Evolutionary conservation across 2,113 vertebrate species (phyloP).

Genomic region (Formicarius rufipectus): DNA sequence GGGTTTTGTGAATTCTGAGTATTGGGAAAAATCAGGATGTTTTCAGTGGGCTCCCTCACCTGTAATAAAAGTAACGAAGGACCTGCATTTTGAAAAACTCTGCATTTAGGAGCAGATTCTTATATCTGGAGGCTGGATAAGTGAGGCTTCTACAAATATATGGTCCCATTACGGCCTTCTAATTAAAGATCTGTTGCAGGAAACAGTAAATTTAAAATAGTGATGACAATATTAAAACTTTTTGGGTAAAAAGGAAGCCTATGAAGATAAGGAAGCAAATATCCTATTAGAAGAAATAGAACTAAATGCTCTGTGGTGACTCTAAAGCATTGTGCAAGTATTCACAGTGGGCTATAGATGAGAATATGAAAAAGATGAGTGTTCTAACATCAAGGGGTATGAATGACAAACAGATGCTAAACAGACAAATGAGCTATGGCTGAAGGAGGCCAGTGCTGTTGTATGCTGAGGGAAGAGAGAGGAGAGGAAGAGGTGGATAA

Average conservation of each 20-base stretch:
- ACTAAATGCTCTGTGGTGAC: not conserved
- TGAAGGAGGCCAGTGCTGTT: slow-evolving; percentile 63
- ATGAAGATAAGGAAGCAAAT: slow-evolving; percentile 45
- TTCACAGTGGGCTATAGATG: slow-evolving; percentile 60
- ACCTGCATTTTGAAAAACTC: not conserved
- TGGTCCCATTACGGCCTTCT: not conserved
- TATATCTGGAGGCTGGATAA: not conserved
- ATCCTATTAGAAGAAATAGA: slow-evolving; percentile 2
- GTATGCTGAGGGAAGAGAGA: slow-evolving; percentile 39
- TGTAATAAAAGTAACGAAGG: not conserved
- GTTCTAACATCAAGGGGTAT: slow-evolving; percentile 67
- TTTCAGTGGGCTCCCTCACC: not conserved
- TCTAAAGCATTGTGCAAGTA: slow-evolving; percentile 23
- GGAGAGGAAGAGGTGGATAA: slow-evolving; percentile 65
- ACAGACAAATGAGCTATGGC: slow-evolving; percentile 67
- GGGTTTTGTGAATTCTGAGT: not conserved
- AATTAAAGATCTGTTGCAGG: slow-evolving; percentile 53
- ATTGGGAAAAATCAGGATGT: not conserved
- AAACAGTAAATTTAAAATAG: slow-evolving; percentile 47
- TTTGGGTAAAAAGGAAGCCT: not conserved
- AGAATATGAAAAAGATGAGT: slow-evolving; percentile 70
- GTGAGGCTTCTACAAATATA: not conserved
- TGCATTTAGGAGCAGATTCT: not conserved
- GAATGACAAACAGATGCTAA: slow-evolving; percentile 73
- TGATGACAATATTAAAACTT: slow-evolving; percentile 32